Base-by-base conservation (phyloP, 2,888 invertebrate genomes). In the Agelastica alni region DNA sequence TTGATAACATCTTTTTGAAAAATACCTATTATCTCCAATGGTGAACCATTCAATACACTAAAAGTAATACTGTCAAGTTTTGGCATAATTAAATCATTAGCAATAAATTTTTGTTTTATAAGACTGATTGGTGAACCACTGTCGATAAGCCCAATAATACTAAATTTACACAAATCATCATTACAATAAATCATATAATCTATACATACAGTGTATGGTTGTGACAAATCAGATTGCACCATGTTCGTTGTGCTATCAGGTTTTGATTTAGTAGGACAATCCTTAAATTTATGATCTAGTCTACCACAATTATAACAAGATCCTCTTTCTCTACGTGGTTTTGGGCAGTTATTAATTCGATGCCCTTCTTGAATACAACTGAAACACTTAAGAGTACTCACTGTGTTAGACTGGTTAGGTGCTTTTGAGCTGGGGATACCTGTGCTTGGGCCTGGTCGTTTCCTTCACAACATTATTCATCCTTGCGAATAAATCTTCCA, bases 381-480 rank as follows among this genome's bases (percentile, higher is more conserved):
- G 3, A 26, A 26, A 9, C 26, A 26, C 31, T 13, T 31, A 31
- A 6, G 13, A 31, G 2, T 31, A 13, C 31, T 31, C 10, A 31
- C 31, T 31, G 31, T 13, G 31, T 10, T 12, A 31, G 12, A 7
- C 4, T 31, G 12, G 13, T 31, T 31, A 31, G 10, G 31, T 31
- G 12, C 10, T 13, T 31, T 13, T 10, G 31, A 31, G 10, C 10
- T 10, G 2, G 31, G 2, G 31, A 31, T n/a, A 31, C 12, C 13
- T 31, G 14, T 13, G 13, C 13, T 10, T 31, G 12, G 3, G 31
- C 12, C 12, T 31, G 6, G 12, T 31, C 31, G 2, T 34, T 9
- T 45, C 32, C 1, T n/a, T 14, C 1, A 39, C 28, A 3, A 48
- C 31, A 48, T 41, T 48, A 28, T 10, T 30, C 30, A 48, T 48